A percentile compares a stretch with the other conserved stretches of the same genome.
Evolutionary conservation across 1,140 invertebrate genomes (phyloP).

Genomic region (Bombus turneri): DNA sequence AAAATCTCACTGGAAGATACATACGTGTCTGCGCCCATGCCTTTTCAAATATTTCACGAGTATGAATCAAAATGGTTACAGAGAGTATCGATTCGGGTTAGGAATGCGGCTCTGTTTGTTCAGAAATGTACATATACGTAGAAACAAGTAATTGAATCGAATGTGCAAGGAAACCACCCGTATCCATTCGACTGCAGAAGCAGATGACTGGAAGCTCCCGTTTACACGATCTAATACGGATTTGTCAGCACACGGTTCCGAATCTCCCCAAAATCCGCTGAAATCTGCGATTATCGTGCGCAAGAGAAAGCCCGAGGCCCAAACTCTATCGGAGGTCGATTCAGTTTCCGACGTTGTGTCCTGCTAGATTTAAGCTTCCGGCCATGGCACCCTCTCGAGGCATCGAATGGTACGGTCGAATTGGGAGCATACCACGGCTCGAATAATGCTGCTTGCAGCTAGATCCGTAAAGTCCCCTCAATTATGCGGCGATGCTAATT

Average conservation of each 20-base stretch:
- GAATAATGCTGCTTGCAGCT: conserved; percentile 61
- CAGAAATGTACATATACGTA: conserved; percentile 47
- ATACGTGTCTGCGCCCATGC: neutral
- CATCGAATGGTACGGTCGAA: conserved; percentile 57
- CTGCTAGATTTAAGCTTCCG: conserved; percentile 60
- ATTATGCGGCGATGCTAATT: conserved; percentile 77
- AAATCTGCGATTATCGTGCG: conserved; percentile 65
- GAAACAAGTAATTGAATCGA: conserved; percentile 56
- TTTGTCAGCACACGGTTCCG: conserved; percentile 64
- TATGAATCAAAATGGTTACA: neutral
- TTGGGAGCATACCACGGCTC: conserved; percentile 47
- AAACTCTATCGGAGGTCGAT: conserved; percentile 58
- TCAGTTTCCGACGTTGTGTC: conserved; percentile 57
- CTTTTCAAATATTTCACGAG: neutral
- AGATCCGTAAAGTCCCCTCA: conserved; percentile 71
- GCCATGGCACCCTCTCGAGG: conserved; percentile 61
- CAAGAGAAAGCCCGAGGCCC: conserved; percentile 48
- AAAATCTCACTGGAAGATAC: neutral
- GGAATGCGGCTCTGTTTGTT: conserved; percentile 27
- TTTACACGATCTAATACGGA: conserved; percentile 65
- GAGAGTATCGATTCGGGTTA: conserved; percentile 11
- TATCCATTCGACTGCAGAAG: conserved; percentile 24
- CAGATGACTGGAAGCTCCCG: conserved; percentile 40
- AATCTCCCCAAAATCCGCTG: conserved; percentile 60
- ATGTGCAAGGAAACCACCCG: conserved; percentile 31